These are phyloP conservation scores for Crotalus viridis DNA, from an alignment of 2,113 vertebrate genomes.

Conservation along the genomic window DNA sequence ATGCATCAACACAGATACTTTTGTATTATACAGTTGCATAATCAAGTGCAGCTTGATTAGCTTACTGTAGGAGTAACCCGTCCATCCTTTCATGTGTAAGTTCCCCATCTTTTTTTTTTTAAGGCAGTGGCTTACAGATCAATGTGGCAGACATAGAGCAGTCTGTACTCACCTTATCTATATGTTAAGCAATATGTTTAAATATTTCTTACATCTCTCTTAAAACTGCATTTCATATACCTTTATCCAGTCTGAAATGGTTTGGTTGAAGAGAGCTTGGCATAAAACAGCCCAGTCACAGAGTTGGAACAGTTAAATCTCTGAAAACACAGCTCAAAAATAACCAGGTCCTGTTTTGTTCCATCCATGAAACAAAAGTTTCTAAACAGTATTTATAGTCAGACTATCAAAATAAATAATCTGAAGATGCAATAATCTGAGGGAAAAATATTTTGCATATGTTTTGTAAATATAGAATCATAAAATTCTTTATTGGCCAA, in stretches of 20 bases:
- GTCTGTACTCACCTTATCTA: not conserved
- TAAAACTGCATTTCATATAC: not conserved
- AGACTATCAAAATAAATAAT: not conserved
- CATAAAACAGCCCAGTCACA: not conserved
- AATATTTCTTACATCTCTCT: too few species aligned
- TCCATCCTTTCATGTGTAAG: not conserved
- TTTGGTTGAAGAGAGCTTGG: not conserved
- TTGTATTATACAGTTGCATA: not conserved
- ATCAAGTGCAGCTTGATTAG: too few species aligned
- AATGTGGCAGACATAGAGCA: not conserved
- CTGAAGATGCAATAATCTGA: not conserved
- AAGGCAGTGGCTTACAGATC: not conserved
- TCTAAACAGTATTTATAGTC: not conserved
- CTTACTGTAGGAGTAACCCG: not conserved
- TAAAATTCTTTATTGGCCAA: too few species aligned
- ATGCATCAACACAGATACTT: not conserved
- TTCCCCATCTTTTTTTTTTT: not conserved
- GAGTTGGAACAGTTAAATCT: not conserved
- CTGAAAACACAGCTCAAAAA: not conserved
- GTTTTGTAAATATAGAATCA: not conserved
- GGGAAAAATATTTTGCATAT: not conserved
- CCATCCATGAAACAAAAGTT: too few species aligned
- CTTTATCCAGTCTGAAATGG: not conserved
- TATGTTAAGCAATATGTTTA: too few species aligned
- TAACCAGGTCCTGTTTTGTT: not conserved